Conservation (phyloP, 2,888 invertebrate species). For the Campoletis raptor region DNA sequence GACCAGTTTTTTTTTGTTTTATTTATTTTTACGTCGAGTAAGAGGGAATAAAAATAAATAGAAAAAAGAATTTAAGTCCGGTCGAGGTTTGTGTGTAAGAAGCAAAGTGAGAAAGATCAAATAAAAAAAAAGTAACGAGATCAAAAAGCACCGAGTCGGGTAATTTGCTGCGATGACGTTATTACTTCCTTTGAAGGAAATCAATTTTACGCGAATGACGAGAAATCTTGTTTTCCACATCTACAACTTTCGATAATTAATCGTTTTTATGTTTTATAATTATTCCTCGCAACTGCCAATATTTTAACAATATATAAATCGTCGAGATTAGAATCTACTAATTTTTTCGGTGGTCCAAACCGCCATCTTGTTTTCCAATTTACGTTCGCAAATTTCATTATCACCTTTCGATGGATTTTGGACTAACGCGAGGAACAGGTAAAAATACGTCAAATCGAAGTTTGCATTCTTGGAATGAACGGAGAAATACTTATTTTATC, state of each 20-base stretch:
- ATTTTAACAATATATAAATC: slow-evolving; percentile 24
- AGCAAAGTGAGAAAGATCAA: slow-evolving; percentile 28
- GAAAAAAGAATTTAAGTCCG: slow-evolving; percentile 69
- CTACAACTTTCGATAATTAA: slow-evolving; percentile 53
- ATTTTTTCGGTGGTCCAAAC: slow-evolving; percentile 22
- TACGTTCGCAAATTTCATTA: slow-evolving; percentile 16
- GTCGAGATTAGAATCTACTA: not conserved
- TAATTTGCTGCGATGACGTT: slow-evolving; percentile 61
- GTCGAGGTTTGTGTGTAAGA: slow-evolving; percentile 30
- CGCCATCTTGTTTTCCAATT: slow-evolving; percentile 53
- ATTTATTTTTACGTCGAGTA: slow-evolving; percentile 36
- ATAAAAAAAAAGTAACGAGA: slow-evolving; percentile 19
- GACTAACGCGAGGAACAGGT: slow-evolving; percentile 56
- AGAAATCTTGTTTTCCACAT: slow-evolving; percentile 46
- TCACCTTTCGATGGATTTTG: slow-evolving; percentile 36
- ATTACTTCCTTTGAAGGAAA: slow-evolving; percentile 49
- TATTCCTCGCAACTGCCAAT: not conserved
- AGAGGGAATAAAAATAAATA: slow-evolving; percentile 42
- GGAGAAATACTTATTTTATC: not conserved
- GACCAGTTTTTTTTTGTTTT: slow-evolving; percentile 60
- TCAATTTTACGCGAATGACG: slow-evolving; percentile 25
- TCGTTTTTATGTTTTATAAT: not conserved
- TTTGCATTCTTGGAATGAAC: not conserved
- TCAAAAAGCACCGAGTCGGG: slow-evolving; percentile 11
- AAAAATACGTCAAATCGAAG: not conserved